Conservation (phyloP, 2,797 vertebrate genomes). For the Sebastes nivosus region DNA sequence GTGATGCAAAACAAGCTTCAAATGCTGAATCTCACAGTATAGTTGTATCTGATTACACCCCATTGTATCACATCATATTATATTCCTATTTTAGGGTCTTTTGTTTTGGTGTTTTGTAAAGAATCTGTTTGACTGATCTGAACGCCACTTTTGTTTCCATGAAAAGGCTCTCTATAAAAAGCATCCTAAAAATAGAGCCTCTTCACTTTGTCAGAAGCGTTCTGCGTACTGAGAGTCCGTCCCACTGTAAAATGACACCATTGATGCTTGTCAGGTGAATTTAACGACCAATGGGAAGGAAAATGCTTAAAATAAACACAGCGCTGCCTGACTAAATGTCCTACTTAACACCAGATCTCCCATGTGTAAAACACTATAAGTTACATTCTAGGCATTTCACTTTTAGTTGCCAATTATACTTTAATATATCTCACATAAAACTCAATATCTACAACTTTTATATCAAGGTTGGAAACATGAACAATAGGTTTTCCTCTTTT, state of each 20-base stretch:
- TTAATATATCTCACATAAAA: neutral
- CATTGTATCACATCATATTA: neutral
- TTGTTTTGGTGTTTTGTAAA: neutral
- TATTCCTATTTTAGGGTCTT: neutral
- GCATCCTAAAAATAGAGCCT: conserved; percentile 67
- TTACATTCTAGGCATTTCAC: conserved; percentile 5
- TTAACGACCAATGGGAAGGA: conserved; percentile 58
- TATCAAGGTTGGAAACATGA: neutral
- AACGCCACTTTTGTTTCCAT: conserved; percentile 50
- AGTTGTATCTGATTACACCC: neutral
- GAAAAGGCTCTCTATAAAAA: conserved; percentile 62
- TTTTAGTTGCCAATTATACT: neutral
- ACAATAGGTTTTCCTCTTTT: neutral
- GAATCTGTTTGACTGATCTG: neutral
- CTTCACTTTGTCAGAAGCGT: conserved; percentile 42
- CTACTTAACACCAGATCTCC: conserved; percentile 61
- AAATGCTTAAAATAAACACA: conserved; percentile 76
- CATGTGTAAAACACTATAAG: conserved; percentile 25
- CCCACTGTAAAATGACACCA: conserved; percentile 69
- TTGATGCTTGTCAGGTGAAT: conserved; percentile 69
- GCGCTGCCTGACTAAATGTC: conserved; percentile 43
- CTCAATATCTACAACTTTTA: neutral
- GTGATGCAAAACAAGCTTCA: neutral
- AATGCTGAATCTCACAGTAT: neutral
- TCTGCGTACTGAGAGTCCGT: conserved; percentile 25